Percentiles rank a stretch among this genome's conserved stretches.
These are phyloP conservation scores for Brachypodius melanocephalos DNA, from an alignment of 2,113 vertebrate species.

Conservation along the genomic window DNA sequence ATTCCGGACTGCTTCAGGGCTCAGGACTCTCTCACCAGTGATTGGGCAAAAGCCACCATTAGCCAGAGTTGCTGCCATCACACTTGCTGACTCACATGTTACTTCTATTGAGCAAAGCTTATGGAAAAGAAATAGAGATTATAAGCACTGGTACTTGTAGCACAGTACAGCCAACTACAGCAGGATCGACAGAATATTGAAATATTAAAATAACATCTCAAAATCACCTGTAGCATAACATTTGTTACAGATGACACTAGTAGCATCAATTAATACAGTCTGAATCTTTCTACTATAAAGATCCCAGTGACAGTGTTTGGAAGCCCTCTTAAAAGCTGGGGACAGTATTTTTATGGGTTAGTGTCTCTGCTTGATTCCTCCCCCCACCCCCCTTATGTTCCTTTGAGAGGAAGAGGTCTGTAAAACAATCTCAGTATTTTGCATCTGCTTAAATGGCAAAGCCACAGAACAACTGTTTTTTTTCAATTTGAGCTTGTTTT, in stretches of 20 bases:
- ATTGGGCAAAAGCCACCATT: conserved; percentile 99
- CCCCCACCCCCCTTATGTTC: neutral
- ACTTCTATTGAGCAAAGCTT: conserved; percentile 98
- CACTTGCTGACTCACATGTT: conserved; percentile 95
- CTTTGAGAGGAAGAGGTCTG: conserved; percentile 4
- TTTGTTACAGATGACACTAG: neutral
- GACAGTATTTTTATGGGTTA: neutral
- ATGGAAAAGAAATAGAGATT: conserved; percentile 13
- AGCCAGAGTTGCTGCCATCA: conserved; percentile 96
- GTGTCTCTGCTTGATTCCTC: neutral
- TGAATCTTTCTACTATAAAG: neutral
- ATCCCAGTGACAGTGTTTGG: conserved; percentile 3
- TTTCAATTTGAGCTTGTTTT: neutral
- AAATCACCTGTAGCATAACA: neutral
- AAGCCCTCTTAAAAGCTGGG: conserved; percentile 3
- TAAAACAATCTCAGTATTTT: conserved; percentile 30
- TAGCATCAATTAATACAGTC: neutral
- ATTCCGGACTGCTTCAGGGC: conserved; percentile 93
- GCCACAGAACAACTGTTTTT: neutral
- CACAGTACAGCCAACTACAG: neutral
- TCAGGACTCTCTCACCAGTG: conserved; percentile 92
- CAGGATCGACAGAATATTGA: neutral
- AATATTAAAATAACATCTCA: neutral
- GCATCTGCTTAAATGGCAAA: conserved; percentile 24
- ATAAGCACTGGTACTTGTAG: neutral